Percentiles rank a stretch among this genome's conserved stretches.
These are phyloP conservation scores for Tetropium fuscum DNA, from an alignment of 2,888 invertebrate species.

Conservation along the genomic window DNA sequence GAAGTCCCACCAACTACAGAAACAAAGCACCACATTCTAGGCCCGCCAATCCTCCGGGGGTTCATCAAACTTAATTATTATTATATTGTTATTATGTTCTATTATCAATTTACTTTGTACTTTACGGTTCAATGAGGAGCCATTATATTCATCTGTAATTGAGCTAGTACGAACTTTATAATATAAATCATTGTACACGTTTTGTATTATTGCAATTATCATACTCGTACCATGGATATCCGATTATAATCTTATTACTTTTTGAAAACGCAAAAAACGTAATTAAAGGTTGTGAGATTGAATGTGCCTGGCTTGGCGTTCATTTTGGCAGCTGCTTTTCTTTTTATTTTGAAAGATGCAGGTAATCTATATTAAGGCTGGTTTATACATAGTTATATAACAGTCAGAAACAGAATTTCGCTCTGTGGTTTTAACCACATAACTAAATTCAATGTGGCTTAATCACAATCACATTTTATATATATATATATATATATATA, in stretches of 20 bases:
- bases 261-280: constrained; percentile 17
- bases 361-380: not conserved
- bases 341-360: not conserved
- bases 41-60: constrained; percentile 20
- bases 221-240: constrained; percentile 5
- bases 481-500: too few relatives aligned
- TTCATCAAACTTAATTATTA: constrained; percentile 47
- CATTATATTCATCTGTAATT: constrained; percentile 29
- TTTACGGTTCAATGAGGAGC: constrained; percentile 44
- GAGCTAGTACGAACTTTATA: constrained; percentile 18
- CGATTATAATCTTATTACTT: constrained; percentile 18
- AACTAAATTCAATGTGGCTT: too few relatives aligned
- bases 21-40: constrained; percentile 7
- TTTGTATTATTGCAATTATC: constrained; percentile 26
- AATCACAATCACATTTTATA: too few relatives aligned
- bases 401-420: too few relatives aligned
- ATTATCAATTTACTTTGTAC: constrained; percentile 41
- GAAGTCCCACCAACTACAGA: constrained; percentile 1
- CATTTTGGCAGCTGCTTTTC: constrained; percentile 1
- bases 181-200: constrained; percentile 28
- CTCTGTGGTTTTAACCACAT: too few relatives aligned
- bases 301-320: constrained; percentile 1
- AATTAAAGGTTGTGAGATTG: constrained; percentile 18
- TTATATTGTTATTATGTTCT: constrained; percentile 35
- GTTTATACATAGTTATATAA: too few relatives aligned